Evolutionary conservation across 64 coral and sea anemone species (phyloP), one percentile per base, ranked within the genome.

Genomic region (Stichodactyla mertensii): DNA sequence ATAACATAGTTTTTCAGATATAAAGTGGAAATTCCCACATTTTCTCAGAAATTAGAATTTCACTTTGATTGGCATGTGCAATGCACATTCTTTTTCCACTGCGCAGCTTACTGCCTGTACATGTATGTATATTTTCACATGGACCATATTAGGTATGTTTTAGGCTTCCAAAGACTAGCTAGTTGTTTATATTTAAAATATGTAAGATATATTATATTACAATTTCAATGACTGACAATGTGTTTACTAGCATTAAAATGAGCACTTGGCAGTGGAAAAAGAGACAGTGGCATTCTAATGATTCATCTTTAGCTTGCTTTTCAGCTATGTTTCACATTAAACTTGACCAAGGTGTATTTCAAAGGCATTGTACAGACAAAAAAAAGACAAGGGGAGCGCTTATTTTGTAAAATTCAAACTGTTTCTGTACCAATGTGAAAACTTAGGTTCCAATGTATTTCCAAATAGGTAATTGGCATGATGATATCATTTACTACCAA

Each of bases 111-210:
- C n/a, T 36, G 69, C 69, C 69, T 74, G 69, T 74, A 31, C 24
- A 26, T 28, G 69, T 74, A 74, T 74, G 69, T 74, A 27, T 28
- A 10, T 74, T 74, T 74, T 74, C 69, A 74, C 69, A 74, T 74
- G 69, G 24, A 13, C 69, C 69, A 74, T 23, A 31, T 10, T 74
- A 74, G 69, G 24, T 74, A 74, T 74, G 24, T 74, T 74, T 74
- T 74, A 74, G 24, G 69, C 69, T 74, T 36, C 12, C 69, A 74
- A 74, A 74, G 69, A 26, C 69, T 74, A 74, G 69, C 24, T 74
- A 74, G 69, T 12, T 31, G 22, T 74, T 74, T 74, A 74, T 74
- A 74, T 74, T 74, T 74, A 74, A 74, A 74, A 74, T 74, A 74
- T 74, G 24, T 19, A 27, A 74, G 24, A 74, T 74, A 74, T 74